A percentile compares a stretch with the other conserved stretches of the same genome.
Evolutionary conservation across 2,113 vertebrate genomes (phyloP).

Genomic region (Myotis davidii): DNA sequence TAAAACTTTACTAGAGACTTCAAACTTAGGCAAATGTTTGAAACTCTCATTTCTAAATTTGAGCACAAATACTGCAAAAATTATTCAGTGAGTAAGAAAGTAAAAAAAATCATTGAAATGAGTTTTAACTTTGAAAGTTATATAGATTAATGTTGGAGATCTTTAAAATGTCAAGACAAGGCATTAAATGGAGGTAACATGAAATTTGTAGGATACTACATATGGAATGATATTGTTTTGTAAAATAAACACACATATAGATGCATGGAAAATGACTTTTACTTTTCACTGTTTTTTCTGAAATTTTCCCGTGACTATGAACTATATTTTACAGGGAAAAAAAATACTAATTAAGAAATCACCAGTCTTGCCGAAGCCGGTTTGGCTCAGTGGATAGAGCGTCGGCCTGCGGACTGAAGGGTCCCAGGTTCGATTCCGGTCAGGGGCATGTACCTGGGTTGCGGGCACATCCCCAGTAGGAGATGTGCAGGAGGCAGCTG

Average conservation of each 20-base stretch:
- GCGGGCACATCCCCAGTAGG: too few species aligned
- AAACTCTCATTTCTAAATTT: background rate
- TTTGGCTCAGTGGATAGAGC: too few species aligned
- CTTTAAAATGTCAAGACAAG: background rate
- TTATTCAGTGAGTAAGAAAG: background rate
- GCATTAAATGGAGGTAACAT: background rate
- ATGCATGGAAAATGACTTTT: background rate
- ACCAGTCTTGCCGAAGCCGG: too few species aligned
- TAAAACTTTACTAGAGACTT: background rate
- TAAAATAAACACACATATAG: background rate
- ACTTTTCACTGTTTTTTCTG: background rate
- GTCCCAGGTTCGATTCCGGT: too few species aligned
- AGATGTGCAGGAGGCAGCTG: too few species aligned
- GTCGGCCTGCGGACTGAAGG: too few species aligned
- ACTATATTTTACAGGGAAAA: background rate
- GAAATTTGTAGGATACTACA: background rate
- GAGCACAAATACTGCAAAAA: slow-evolving; percentile 22
- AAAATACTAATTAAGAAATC: background rate
- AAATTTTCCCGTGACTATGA: slow-evolving; percentile 17
- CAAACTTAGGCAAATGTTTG: background rate
- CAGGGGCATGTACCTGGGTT: too few species aligned
- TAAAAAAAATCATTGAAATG: background rate
- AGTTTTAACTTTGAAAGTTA: background rate
- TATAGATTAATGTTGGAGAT: background rate
- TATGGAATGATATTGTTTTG: background rate